Evolutionary conservation across 2,888 invertebrate genomes (phyloP), one percentile per base, ranked within the genome.

Genomic region (Pyralis farinalis): DNA sequence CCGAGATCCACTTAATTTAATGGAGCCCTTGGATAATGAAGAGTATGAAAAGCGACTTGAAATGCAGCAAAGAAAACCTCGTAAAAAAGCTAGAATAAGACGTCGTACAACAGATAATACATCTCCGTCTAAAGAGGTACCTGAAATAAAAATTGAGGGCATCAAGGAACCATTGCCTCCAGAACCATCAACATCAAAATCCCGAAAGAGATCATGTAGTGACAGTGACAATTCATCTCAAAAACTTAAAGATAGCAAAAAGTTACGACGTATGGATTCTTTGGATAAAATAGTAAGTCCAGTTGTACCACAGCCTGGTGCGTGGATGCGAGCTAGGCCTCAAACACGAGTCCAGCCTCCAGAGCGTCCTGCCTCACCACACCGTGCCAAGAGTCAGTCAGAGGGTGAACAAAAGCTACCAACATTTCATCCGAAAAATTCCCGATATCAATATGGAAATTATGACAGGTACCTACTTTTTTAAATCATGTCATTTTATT

Each of bases 201-300:
- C 74, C 37, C 57, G 80, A 12, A 91, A 91, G 59, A 80, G 91
- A 35, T 90, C 91, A 37, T 81, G 81, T 49, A 90, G 85, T 65
- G 91, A 92, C 48, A 87, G 91, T 66, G 91, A 92, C 51, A 88
- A 87, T 60, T 70, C 82, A 46, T 90, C 90, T 49, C 90, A 87
- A 36, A 89, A 91, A 56, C 86, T 81, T 7, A 90, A 91, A 58
- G 85, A 84, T 47, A 59, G 65, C 7, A 89, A 89, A 53, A 91
- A 92, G 66, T 77, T 93, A 49, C 91, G 94, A 35, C 92, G 95
- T 37, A 86, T 93, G 73, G 94, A 94, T 60, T 91, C 91, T 0
- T 92, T 95, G 83, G 97, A 97, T 73, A 96, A 96, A 80, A 97
- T 97, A 55, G 97, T 97, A 8, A 97, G 96, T 66, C 97, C 97